A percentile compares a stretch with the other conserved stretches of the same genome.
These are phyloP conservation scores for Leuciscus waleckii DNA, from an alignment of 2,797 vertebrate species.

Conservation along the genomic window DNA sequence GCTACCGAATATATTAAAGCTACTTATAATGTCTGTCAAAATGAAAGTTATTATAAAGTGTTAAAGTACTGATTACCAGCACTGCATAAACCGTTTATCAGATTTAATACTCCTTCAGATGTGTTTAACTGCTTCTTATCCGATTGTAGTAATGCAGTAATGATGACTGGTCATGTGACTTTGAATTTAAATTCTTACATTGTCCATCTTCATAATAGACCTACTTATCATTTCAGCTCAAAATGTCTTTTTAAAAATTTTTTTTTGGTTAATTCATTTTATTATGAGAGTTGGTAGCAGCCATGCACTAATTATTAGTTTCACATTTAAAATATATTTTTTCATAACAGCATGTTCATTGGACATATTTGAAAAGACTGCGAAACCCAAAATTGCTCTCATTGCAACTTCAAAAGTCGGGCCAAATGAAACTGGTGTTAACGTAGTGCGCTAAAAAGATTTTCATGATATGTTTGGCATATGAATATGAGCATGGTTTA, in stretches of 20 bases:
- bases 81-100: neutral
- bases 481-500: neutral
- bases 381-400: neutral
- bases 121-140: neutral
- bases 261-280: neutral
- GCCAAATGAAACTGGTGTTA: neutral
- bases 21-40: neutral
- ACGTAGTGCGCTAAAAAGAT: neutral
- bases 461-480: too few relatives aligned
- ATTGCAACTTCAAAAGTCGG: neutral
- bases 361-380: neutral
- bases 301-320: neutral
- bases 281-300: neutral
- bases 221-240: neutral
- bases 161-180: neutral
- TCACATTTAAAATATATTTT: neutral
- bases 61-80: neutral
- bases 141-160: neutral
- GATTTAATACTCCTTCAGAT: too few relatives aligned
- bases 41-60: neutral
- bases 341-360: neutral
- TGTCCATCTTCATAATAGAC: neutral
- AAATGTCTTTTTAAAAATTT: accelerated
- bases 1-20: neutral
- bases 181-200: neutral